Evolutionary conservation across 2,888 invertebrate genomes (phyloP).

Genomic region (Dicranocentrus wangi): DNA sequence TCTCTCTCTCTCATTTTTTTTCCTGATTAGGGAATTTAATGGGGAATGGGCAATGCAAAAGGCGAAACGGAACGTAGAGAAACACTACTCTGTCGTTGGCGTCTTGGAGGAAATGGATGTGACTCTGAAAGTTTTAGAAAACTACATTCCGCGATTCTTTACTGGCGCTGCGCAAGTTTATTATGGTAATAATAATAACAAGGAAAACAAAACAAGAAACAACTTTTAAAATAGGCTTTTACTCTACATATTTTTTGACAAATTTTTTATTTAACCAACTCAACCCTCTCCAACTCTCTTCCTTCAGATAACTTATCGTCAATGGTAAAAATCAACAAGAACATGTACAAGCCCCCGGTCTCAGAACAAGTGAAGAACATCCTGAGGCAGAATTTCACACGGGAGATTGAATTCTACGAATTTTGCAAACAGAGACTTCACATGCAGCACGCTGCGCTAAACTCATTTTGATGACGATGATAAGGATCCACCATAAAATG

Average conservation of each 20-base stretch:
- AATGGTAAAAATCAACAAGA: constrained; percentile 81
- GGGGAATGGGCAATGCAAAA: constrained; percentile 86
- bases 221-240: too few relatives aligned
- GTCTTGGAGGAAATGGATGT: constrained; percentile 91
- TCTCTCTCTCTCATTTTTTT: too few relatives aligned
- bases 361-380: constrained; percentile 89
- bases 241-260: constrained; percentile 26
- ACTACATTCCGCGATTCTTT: constrained; percentile 89
- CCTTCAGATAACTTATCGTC: constrained; percentile 73
- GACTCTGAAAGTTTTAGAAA: constrained; percentile 88
- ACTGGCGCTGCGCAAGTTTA: constrained; percentile 85
- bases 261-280: too few relatives aligned
- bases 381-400: constrained; percentile 88
- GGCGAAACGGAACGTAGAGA: constrained; percentile 89
- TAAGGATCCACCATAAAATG: too few relatives aligned
- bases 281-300: too few relatives aligned
- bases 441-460: constrained; percentile 82
- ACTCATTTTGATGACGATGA: constrained; percentile 50
- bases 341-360: constrained; percentile 90
- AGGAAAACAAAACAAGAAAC: too few relatives aligned
- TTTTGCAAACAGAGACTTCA: constrained; percentile 90
- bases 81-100: constrained; percentile 91
- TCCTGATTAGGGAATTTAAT: constrained; percentile 84
- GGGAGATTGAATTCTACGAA: constrained; percentile 93
- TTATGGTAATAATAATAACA: constrained; percentile 80